Evolutionary conservation across 2,113 vertebrate genomes (phyloP).

Genomic region (Otocyon megalotis): DNA sequence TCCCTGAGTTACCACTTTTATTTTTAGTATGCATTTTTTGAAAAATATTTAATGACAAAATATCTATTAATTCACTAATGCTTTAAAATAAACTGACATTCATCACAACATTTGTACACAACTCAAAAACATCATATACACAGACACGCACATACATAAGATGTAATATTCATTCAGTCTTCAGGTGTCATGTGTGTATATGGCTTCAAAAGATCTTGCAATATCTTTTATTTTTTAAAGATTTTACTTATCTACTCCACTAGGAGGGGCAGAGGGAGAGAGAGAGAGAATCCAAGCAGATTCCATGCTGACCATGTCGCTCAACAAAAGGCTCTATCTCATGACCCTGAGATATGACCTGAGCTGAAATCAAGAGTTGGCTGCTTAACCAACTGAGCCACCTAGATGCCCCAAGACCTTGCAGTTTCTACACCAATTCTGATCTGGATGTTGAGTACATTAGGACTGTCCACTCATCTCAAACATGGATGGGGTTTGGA

Average conservation of each 20-base stretch:
- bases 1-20: not conserved
- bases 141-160: not conserved
- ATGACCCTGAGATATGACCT: not conserved
- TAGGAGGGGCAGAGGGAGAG: not conserved
- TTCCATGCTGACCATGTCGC: not conserved
- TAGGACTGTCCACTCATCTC: not conserved
- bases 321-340: not conserved
- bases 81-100: constrained; percentile 14
- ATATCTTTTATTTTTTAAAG: not conserved
- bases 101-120: not conserved
- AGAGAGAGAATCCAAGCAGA: not conserved
- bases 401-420: not conserved
- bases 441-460: not conserved
- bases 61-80: constrained; percentile 23
- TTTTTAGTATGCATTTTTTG: constrained; percentile 22
- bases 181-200: not conserved
- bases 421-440: constrained; percentile 44
- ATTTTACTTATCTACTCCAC: not conserved
- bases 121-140: not conserved
- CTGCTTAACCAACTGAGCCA: not conserved
- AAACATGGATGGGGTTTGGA: not conserved
- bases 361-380: not conserved
- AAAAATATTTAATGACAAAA: constrained; percentile 50
- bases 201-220: not conserved
- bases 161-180: not conserved